phyloP scores from a whole-genome alignment of 2,113 vertebrate species.

The Scomber japonicus region DNA sequence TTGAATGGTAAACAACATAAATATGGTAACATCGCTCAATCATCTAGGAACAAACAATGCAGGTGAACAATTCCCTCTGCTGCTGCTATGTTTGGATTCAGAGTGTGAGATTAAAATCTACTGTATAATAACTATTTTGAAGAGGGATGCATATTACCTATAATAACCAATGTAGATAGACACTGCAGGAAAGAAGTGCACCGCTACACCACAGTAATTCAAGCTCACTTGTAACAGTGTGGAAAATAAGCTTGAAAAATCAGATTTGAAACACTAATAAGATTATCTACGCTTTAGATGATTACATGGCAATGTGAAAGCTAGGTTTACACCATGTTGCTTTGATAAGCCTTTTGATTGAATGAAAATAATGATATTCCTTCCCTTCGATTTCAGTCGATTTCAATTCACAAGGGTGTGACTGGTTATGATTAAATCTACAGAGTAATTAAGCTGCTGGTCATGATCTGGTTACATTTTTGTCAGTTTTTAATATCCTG shows the following conservation, averaged over 20 bases:
- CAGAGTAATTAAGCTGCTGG: neutral
- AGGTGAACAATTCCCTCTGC: neutral
- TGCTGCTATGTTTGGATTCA: slow-evolving; percentile 3
- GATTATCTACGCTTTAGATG: slow-evolving; percentile 46
- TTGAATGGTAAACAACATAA: neutral
- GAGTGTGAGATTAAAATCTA: slow-evolving; percentile 4
- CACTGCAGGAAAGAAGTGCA: neutral
- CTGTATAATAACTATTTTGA: neutral
- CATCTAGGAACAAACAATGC: neutral
- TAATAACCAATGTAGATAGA: slow-evolving; percentile 21
- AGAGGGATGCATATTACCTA: neutral
- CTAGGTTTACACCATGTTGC: slow-evolving; percentile 18
- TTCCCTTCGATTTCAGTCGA: slow-evolving; percentile 23
- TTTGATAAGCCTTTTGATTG: slow-evolving; percentile 46
- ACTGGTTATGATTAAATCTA: neutral
- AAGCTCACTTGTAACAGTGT: slow-evolving; percentile 29
- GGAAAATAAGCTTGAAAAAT: slow-evolving; percentile 50
- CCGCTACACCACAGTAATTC: slow-evolving; percentile 5
- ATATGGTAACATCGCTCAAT: neutral
- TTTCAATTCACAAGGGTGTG: slow-evolving; percentile 28
- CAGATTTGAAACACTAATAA: slow-evolving; percentile 54
- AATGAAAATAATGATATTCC: slow-evolving; percentile 50
- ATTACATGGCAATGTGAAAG: slow-evolving; percentile 40
- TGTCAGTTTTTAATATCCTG: slow-evolving; percentile 8
- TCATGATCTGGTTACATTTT: slow-evolving; percentile 3